phyloP scores from a whole-genome alignment of 2,797 vertebrate genomes.

The Acipenser transmontanus region DNA sequence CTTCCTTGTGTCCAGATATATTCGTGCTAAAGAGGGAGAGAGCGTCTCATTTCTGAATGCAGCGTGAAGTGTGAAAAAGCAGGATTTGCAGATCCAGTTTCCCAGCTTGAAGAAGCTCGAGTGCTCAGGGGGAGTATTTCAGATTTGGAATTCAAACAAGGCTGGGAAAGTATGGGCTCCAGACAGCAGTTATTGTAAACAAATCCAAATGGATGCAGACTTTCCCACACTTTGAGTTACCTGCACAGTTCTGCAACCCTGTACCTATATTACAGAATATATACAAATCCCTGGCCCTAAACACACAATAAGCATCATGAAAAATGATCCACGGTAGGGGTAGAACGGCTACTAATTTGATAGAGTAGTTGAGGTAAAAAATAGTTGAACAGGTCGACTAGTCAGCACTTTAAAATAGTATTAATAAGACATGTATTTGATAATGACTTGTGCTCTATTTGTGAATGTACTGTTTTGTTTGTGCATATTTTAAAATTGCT shows the following conservation, averaged over 20 bases:
- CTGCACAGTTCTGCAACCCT: slow-evolving; percentile 3
- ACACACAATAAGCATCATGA: slow-evolving; percentile 19
- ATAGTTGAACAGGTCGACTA: too few species aligned
- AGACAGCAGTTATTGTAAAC: slow-evolving; percentile 18
- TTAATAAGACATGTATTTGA: too few species aligned
- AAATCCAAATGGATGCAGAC: slow-evolving; percentile 17
- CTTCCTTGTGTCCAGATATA: slow-evolving; percentile 1
- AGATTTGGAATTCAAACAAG: slow-evolving; percentile 13
- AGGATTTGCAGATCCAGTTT: slow-evolving; percentile 25
- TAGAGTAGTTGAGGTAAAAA: too few species aligned
- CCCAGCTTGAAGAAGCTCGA: not conserved
- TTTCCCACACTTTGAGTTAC: slow-evolving; percentile 12
- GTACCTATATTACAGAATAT: not conserved
- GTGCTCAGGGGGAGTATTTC: not conserved
- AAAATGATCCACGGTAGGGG: not conserved
- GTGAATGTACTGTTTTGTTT: too few species aligned
- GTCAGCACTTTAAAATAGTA: too few species aligned
- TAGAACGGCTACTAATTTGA: too few species aligned
- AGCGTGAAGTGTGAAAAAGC: slow-evolving; percentile 19
- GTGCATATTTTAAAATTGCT: too few species aligned
- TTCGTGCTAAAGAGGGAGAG: slow-evolving; percentile 22
- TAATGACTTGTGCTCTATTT: too few species aligned
- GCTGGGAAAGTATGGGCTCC: slow-evolving; percentile 6
- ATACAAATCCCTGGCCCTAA: not conserved
- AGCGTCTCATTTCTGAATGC: slow-evolving; percentile 25